phyloP scores from a whole-genome alignment of 2,113 vertebrate genomes.

The Protobothrops mucrosquamatus region DNA sequence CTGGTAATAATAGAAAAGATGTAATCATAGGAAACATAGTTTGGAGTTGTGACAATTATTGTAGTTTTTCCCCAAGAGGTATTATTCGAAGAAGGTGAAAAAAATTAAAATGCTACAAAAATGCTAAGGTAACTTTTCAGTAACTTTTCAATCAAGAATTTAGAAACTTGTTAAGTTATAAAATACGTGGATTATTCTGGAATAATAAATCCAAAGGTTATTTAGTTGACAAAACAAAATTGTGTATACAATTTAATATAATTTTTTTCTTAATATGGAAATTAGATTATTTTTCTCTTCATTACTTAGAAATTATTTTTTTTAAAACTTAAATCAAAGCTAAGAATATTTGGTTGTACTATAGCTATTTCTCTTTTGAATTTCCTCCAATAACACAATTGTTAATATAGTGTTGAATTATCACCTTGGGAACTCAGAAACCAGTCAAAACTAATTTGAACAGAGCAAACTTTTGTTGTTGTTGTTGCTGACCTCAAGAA shows the following conservation, averaged over 20 bases:
- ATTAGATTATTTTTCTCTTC: slow-evolving; percentile 3
- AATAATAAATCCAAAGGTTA: not conserved
- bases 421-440: slow-evolving; percentile 58
- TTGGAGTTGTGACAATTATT: not conserved
- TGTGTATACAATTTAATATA: not conserved
- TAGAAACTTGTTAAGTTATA: not conserved
- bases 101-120: not conserved
- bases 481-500: slow-evolving; percentile 47
- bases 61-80: not conserved
- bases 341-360: slow-evolving; percentile 60
- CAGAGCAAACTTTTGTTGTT: slow-evolving; percentile 45
- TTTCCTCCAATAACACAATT: slow-evolving; percentile 63
- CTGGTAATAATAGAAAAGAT: not conserved
- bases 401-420: slow-evolving; percentile 71
- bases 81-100: not conserved
- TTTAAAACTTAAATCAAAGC: slow-evolving; percentile 24
- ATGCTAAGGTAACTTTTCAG: not conserved
- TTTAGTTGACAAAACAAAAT: not conserved
- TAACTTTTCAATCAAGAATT: not conserved
- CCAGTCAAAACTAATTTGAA: slow-evolving; percentile 65
- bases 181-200: not conserved
- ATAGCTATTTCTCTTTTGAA: slow-evolving; percentile 60
- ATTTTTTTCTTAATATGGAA: not conserved
- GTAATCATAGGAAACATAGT: not conserved
- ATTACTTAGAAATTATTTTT: not conserved